Evolutionary conservation across 2,113 vertebrate species (phyloP).

Genomic region (Hyperopisus bebe): DNA sequence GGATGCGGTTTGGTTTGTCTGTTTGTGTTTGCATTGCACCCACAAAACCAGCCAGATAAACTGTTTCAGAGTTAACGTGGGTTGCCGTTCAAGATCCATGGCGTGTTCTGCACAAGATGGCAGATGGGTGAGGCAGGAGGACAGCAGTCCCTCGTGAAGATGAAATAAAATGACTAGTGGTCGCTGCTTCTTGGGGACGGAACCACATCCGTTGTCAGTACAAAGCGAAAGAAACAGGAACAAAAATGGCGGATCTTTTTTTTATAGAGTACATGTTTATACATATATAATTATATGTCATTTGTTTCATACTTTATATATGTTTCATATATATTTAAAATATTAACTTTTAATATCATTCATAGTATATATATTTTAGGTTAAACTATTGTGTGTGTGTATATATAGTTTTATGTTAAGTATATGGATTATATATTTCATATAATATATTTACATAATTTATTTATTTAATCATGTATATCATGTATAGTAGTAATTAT

Average conservation of each 20-base stretch:
- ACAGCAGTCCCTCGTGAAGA: background rate
- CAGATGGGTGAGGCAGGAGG: background rate
- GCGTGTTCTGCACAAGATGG: background rate
- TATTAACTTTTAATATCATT: no score
- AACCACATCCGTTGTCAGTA: background rate
- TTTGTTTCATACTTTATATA: no score
- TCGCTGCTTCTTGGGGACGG: background rate
- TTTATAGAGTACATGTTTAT: no score
- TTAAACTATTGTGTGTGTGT: no score
- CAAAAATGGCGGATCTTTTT: background rate
- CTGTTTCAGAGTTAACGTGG: conserved; percentile 9
- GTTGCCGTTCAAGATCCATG: background rate
- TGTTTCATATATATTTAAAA: no score
- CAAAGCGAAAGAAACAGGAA: background rate
- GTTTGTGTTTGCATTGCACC: conserved; percentile 24
- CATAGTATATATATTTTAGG: no score
- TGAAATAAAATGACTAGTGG: background rate
- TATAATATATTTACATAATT: no score
- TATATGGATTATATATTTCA: no score
- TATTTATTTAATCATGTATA: no score
- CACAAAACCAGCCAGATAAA: conserved; percentile 19
- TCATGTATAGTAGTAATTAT: no score
- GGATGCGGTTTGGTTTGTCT: conserved; percentile 28
- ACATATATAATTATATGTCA: no score
- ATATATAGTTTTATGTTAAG: no score